Base-by-base conservation (phyloP, 2,888 invertebrate species). In the Antheraea yamamai region DNA sequence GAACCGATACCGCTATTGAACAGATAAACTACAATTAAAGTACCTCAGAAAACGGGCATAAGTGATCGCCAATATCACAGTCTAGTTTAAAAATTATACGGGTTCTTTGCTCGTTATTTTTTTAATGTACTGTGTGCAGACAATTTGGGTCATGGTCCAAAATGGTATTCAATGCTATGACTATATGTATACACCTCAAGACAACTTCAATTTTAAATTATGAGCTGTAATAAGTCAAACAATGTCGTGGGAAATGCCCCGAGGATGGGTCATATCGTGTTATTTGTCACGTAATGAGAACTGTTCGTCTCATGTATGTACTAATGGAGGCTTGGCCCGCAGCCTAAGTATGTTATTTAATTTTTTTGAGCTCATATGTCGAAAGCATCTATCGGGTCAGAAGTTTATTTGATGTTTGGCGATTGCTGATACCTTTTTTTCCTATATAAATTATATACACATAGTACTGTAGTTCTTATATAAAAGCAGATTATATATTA, bases 271-370 rank as follows among this genome's bases (percentile, higher is more conserved):
- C 70, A 70, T 35, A 70, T n/a, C 20, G n/a, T 70, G 39, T 66
- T 39, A 70, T 39, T 70, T 70, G 70, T 70, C 70, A 70, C 70
- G 70, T 70, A 70, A 70, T 20, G 70, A 70, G 70, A 39, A 39
- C 14, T 20, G 23, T 10, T 39, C 39, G 39, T 70, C 20, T 70
- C 39, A 70, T 70, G 70, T 39, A 66, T 66, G 30, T 66, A 66
- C 30, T 16, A 30, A 66, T 66, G 26, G 4, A 14, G 14, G 64
- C 10, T 66, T 66, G 26, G 16, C 7, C 26, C 30, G 64, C 30
- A 66, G 64, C 12, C 23, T 61, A 61, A 20, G 61, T 66, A 16
- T 16, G 10, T 66, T 30, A 16, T 66, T 26, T 66, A 30, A 66
- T 66, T 12, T 23, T 26, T 64, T 58, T 58, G 0, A 18, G 12